Evolutionary conservation across 2,797 vertebrate genomes (phyloP).

Genomic region (Acanthis flammea): DNA sequence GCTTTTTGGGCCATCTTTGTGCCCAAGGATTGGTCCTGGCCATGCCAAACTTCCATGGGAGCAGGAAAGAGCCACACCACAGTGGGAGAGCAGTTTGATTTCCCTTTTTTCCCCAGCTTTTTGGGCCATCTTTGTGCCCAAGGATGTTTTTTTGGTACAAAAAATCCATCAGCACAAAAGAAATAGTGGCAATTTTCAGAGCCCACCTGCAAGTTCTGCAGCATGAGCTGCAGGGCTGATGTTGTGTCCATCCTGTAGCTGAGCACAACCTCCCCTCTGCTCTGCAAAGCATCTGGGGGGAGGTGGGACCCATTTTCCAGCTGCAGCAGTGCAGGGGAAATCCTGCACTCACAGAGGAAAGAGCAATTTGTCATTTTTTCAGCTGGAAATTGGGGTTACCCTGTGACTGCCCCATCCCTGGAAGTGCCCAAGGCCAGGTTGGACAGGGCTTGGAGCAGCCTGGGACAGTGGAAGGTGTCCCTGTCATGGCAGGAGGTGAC

Average conservation of each 20-base stretch:
- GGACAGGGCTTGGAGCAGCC: rapidly evolving
- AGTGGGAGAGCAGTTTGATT: not conserved
- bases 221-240: not conserved
- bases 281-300: not conserved
- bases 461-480: rapidly evolving
- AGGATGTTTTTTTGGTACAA: not conserved
- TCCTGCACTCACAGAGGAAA: not conserved
- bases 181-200: not conserved
- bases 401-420: not conserved
- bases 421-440: not conserved
- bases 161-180: not conserved
- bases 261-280: not conserved
- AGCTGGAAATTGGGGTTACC: not conserved
- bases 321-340: not conserved
- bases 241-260: not conserved
- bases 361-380: not conserved
- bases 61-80: rapidly evolving
- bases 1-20: not conserved
- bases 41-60: rapidly evolving
- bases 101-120: not conserved
- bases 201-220: not conserved
- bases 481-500: not conserved
- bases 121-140: not conserved
- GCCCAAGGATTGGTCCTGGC: not conserved
- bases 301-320: not conserved